These are phyloP conservation scores for Stegophylla sp. DNA, from an alignment of 2,888 invertebrate species.

Conservation along the genomic window DNA sequence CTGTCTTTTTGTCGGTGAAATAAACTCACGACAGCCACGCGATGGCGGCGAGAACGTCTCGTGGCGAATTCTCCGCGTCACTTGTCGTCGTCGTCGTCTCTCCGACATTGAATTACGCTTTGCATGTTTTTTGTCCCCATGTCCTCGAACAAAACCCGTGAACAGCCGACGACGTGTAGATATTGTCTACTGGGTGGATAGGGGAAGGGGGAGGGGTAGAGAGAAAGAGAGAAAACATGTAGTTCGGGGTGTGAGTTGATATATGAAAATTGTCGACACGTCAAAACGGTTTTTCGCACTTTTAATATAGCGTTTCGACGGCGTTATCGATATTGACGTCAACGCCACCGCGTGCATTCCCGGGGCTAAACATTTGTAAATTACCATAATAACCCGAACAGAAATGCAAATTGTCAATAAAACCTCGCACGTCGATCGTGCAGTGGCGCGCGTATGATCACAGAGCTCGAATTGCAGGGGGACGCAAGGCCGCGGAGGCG, in stretches of 20 bases:
- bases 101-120: not conserved
- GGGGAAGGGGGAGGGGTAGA: too few species aligned
- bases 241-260: too few species aligned
- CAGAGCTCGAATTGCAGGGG: too few species aligned
- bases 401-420: slow-evolving; percentile 42
- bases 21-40: not conserved
- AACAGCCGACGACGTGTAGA: not conserved
- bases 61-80: not conserved
- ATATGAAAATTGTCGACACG: slow-evolving; percentile 6
- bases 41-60: not conserved
- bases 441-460: too few species aligned
- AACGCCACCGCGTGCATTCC: not conserved
- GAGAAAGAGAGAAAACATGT: too few species aligned
- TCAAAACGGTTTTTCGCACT: slow-evolving; percentile 11
- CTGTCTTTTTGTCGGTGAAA: not conserved
- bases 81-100: not conserved
- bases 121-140: not conserved
- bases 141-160: not conserved
- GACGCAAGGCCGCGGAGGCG: too few species aligned
- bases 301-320: slow-evolving; percentile 19
- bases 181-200: too few species aligned
- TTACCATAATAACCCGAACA: slow-evolving; percentile 41
- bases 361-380: slow-evolving; percentile 25
- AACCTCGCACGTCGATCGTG: not conserved
- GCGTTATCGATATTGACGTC: slow-evolving; percentile 32